phyloP scores from a whole-genome alignment of 1,140 invertebrate genomes.

The Saxidomus purpurata region DNA sequence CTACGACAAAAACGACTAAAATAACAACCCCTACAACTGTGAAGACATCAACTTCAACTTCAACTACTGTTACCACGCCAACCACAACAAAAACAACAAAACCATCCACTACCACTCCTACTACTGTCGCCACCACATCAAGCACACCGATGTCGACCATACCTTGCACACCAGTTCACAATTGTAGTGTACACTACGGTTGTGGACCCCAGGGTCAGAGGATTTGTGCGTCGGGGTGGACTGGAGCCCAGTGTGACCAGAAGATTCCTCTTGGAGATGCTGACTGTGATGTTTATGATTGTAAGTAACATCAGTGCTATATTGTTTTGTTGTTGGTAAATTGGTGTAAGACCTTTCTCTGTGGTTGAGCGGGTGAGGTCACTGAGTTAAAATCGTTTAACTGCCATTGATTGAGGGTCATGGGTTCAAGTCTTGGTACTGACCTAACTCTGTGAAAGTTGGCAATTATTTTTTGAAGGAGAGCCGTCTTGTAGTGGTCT shows the following conservation, averaged over 20 bases:
- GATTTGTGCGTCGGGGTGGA: constrained; percentile 40
- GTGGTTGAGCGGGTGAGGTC: too few relatives aligned
- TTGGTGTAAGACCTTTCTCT: too few relatives aligned
- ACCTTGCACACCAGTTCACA: not conserved
- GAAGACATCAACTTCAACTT: not conserved
- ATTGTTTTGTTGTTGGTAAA: too few relatives aligned
- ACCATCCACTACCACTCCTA: not conserved
- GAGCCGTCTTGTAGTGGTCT: too few relatives aligned
- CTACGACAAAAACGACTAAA: not conserved
- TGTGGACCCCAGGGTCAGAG: constrained; percentile 17
- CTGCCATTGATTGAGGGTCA: too few relatives aligned
- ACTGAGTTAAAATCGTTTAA: too few relatives aligned
- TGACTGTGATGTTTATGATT: constrained; percentile 62
- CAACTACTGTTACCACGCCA: not conserved
- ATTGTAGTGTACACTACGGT: constrained; percentile 18
- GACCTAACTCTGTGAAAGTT: not conserved
- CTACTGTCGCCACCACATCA: not conserved
- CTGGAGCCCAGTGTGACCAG: constrained; percentile 37
- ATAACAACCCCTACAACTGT: not conserved
- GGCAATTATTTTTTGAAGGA: too few relatives aligned
- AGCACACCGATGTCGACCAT: not conserved
- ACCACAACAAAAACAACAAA: not conserved
- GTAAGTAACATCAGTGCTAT: constrained; percentile 21
- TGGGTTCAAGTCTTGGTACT: not conserved
- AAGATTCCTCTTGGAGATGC: constrained; percentile 12